phyloP scores from a whole-genome alignment of 2,888 invertebrate species.

The Agrilus biguttatus region DNA sequence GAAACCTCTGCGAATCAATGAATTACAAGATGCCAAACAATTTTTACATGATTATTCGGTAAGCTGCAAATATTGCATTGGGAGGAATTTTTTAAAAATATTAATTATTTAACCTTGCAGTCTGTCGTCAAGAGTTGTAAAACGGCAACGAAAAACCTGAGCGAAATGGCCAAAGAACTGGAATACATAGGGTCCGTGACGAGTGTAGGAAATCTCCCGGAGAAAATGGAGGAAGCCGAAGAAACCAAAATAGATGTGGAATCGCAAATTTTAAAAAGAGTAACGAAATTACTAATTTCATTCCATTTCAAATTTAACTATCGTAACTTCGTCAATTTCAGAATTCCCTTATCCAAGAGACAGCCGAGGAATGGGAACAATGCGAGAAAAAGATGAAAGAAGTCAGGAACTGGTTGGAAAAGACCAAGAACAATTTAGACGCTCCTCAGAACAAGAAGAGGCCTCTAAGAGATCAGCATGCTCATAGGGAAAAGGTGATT shows the following conservation, averaged over 20 bases:
- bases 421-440: constrained; percentile 61
- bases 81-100: constrained; percentile 1
- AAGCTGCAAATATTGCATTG: constrained; percentile 17
- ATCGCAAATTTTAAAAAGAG: constrained; percentile 71
- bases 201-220: constrained; percentile 71
- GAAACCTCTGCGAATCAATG: constrained; percentile 63
- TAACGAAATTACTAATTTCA: constrained; percentile 32
- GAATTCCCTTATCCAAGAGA: constrained; percentile 80
- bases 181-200: constrained; percentile 73
- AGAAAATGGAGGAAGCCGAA: constrained; percentile 75
- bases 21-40: constrained; percentile 67
- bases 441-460: constrained; percentile 74
- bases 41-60: constrained; percentile 80
- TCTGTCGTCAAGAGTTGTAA: constrained; percentile 81
- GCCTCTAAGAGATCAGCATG: constrained; percentile 75
- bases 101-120: constrained; percentile 33
- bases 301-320: not conserved
- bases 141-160: constrained; percentile 71
- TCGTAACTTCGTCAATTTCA: constrained; percentile 30
- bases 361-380: constrained; percentile 91
- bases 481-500: constrained; percentile 70
- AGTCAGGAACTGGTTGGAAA: constrained; percentile 78
- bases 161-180: constrained; percentile 84
- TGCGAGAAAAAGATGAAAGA: constrained; percentile 90
- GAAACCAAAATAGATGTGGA: constrained; percentile 75